Percentiles rank a stretch among this genome's conserved stretches.
phyloP scores from a whole-genome alignment of 2,113 vertebrate species.

The Planiliza haematocheilus region DNA sequence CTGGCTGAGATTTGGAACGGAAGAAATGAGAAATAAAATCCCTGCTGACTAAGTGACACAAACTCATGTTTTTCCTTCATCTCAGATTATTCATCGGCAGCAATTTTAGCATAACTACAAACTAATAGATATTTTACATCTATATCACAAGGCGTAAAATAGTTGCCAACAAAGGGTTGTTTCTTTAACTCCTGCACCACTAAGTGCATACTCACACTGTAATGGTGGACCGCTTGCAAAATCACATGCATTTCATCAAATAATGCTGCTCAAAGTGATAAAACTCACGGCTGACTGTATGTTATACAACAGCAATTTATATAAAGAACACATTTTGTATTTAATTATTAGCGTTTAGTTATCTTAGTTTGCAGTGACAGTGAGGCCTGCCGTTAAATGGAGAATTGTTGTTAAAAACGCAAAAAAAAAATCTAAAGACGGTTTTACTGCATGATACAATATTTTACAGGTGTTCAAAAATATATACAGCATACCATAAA shows the following conservation, averaged over 20 bases:
- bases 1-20: slow-evolving; percentile 29
- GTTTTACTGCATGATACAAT: not conserved
- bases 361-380: slow-evolving; percentile 4
- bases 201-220: too few relatives aligned
- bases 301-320: too few relatives aligned
- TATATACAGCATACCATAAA: too few relatives aligned
- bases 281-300: not conserved
- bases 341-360: not conserved
- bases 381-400: not conserved
- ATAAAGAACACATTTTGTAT: not conserved
- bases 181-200: not conserved
- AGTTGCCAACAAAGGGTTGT: not conserved
- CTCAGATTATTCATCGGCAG: slow-evolving; percentile 38
- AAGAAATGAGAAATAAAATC: slow-evolving; percentile 61
- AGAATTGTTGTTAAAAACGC: not conserved
- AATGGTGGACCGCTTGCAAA: not conserved
- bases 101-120: slow-evolving; percentile 20
- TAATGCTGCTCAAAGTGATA: not conserved
- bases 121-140: slow-evolving; percentile 3
- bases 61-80: slow-evolving; percentile 51
- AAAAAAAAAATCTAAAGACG: not conserved
- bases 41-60: slow-evolving; percentile 44
- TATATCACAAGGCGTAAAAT: slow-evolving; percentile 22
- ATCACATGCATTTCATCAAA: not conserved
- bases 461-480: not conserved